A percentile compares a stretch with the other conserved stretches of the same genome.
Evolutionary conservation across 2,888 invertebrate genomes (phyloP).

Genomic region (Ariolimax columbianus): DNA sequence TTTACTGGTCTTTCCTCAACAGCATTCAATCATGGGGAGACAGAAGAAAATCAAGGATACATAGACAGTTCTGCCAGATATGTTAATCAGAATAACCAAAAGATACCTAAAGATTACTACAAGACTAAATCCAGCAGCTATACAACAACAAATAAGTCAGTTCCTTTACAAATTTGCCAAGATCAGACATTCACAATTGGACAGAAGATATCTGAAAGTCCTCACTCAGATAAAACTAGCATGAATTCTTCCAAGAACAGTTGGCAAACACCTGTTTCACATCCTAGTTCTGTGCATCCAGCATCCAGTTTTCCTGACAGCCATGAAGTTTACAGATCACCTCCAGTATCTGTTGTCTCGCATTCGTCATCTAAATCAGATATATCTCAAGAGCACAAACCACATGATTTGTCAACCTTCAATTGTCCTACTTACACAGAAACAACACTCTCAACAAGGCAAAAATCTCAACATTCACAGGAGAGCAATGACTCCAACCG

Average conservation of each 20-base stretch:
- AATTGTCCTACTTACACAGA: not conserved
- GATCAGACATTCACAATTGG: not conserved
- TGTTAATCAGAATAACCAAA: not conserved
- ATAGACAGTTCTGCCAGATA: not conserved
- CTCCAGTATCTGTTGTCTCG: not conserved
- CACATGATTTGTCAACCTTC: not conserved
- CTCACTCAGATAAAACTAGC: not conserved
- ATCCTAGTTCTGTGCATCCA: not conserved
- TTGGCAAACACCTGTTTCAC: not conserved
- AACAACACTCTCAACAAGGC: not conserved
- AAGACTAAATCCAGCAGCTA: not conserved
- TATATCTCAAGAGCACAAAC: constrained; percentile 16
- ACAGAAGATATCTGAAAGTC: not conserved
- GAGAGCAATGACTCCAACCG: not conserved
- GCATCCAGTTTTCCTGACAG: not conserved
- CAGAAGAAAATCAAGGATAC: not conserved
- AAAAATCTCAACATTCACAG: not conserved
- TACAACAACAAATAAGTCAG: not conserved
- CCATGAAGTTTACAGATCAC: not conserved
- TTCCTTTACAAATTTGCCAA: not conserved
- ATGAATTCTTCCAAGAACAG: not conserved
- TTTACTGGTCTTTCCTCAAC: not conserved
- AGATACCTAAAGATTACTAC: not conserved
- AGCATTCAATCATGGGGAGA: not conserved
- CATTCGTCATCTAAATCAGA: constrained; percentile 30